Base-by-base conservation (phyloP, 2,113 vertebrate genomes). In the Morone chrysops region DNA sequence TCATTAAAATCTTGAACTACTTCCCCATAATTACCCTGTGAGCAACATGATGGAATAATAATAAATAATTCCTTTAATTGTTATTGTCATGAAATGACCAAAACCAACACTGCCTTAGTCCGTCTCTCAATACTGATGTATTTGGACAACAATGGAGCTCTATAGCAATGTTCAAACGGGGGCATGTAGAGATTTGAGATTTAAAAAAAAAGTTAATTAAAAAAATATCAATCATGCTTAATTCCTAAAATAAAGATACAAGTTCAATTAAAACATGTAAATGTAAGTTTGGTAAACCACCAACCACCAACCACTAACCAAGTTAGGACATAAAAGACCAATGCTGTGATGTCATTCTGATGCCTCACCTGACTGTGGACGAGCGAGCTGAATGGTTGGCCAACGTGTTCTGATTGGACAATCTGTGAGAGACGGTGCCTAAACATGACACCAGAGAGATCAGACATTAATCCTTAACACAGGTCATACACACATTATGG, bases 341-440 rank as follows among this genome's bases (percentile, higher is more conserved):
- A 51, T 74, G 31, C 9, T 54, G 0, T 14, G 40, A 43, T 45
- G 20, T 54, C 22, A 38, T 31, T 14, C 62, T 40, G 68, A 22
- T 61, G 60, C 9, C 36, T 16, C 45, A 97, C 97, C 96, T 97
- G 93, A 95, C 75, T 74, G 93, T 90, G 48, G 88, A 92, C 4
- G 92, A 84, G 75, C 47, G 38, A 0, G 18, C 75, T 1, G 82
- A 89, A 62, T 91, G 94, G 69, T 78, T 87, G 1, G 41, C 82
- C 84, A 93, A 22, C 69, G 83, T 70, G 80, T 74, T 92, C 56
- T 90, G 94, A 82, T 84, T 96, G 75, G 92, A 80, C 38, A 70
- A 83, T 82, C 87, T 91, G 86, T 92, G 94, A 70, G 90, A 83
- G 67, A 95, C 4, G 1, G 84, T 91, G 61, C 96, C 97, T 98